A percentile compares a stretch with the other conserved stretches of the same genome.
phyloP scores from a whole-genome alignment of 2,113 vertebrate genomes.

The Microcebus lehilahytsara region DNA sequence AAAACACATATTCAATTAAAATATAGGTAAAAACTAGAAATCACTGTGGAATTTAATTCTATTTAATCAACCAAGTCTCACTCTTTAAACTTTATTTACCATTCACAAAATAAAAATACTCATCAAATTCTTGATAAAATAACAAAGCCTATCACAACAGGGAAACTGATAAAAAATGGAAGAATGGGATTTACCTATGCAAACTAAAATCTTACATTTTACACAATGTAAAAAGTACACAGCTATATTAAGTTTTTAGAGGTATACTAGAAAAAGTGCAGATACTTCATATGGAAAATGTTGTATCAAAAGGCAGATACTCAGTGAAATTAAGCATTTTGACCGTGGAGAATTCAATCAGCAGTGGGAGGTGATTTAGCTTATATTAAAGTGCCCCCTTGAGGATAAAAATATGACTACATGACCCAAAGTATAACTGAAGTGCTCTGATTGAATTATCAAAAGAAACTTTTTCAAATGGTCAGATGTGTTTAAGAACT shows the following conservation, averaged over 20 bases:
- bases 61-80: background rate
- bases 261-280: background rate
- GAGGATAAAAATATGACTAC: conserved; percentile 73
- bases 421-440: background rate
- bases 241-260: background rate
- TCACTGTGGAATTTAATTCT: background rate
- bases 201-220: background rate
- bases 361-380: background rate
- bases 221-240: background rate
- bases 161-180: background rate
- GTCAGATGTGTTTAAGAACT: background rate
- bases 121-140: background rate
- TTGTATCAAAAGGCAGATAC: background rate
- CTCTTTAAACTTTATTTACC: background rate
- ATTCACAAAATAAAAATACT: background rate
- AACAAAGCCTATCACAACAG: background rate
- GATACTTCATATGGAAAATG: background rate
- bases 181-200: background rate
- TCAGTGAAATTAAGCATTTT: conserved; percentile 38
- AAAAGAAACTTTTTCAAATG: background rate
- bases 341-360: background rate
- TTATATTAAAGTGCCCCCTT: conserved; percentile 78
- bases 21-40: background rate
- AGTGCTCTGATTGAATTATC: background rate
- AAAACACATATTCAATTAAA: background rate